A percentile compares a stretch with the other conserved stretches of the same genome.
These are phyloP conservation scores for Saxidomus purpurata DNA, from an alignment of 1,140 invertebrate genomes.

Conservation along the genomic window DNA sequence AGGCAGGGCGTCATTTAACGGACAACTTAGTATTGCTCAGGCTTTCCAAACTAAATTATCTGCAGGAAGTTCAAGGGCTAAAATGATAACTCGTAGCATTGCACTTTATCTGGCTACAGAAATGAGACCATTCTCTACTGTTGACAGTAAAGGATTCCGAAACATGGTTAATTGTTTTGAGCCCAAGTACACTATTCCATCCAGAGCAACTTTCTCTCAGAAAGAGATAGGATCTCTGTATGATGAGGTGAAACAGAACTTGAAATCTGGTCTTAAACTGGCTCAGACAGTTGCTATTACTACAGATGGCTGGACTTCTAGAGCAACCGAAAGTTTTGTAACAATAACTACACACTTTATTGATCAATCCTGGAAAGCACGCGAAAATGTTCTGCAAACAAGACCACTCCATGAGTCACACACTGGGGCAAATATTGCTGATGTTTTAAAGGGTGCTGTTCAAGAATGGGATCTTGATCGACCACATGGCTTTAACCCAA, in stretches of 20 bases:
- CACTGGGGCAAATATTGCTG: constrained; percentile 1
- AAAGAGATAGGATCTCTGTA: neutral
- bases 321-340: constrained; percentile 29
- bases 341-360: constrained; percentile 21
- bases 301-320: constrained; percentile 24
- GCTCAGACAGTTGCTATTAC: neutral
- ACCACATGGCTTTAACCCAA: too few relatives aligned
- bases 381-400: neutral
- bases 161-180: constrained; percentile 6
- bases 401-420: neutral
- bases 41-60: neutral
- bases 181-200: constrained; percentile 7
- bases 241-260: neutral
- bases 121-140: constrained; percentile 11
- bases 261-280: neutral
- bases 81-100: neutral
- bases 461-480: neutral
- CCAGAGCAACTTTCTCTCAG: neutral
- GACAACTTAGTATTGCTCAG: neutral
- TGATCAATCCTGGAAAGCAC: neutral
- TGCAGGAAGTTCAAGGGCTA: too few relatives aligned
- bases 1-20: too few relatives aligned
- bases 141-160: neutral
- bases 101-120: neutral
- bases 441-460: neutral